phyloP scores from a whole-genome alignment of 2,797 vertebrate species.

The Trematomus bernacchii region DNA sequence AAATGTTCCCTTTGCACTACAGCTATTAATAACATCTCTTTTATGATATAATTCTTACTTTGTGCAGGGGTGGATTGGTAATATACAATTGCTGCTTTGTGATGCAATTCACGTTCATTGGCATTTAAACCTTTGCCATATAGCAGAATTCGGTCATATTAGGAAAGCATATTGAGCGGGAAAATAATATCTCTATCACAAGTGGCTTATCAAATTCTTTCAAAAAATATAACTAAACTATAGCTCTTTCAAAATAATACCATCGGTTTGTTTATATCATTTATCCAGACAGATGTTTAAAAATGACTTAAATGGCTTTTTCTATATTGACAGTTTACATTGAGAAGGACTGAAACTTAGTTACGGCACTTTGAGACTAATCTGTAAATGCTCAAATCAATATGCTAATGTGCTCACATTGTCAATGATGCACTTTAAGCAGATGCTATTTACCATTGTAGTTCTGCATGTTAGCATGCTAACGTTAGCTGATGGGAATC shows the following conservation, averaged over 20 bases:
- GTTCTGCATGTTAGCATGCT: slow-evolving; percentile 1
- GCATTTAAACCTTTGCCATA: neutral
- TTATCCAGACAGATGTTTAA: neutral
- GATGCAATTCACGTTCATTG: neutral
- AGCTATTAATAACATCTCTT: neutral
- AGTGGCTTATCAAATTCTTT: neutral
- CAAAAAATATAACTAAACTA: neutral
- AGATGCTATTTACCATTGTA: neutral
- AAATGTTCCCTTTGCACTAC: neutral
- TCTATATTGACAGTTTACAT: neutral
- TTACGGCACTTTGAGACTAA: neutral
- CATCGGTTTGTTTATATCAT: neutral
- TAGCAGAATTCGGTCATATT: neutral
- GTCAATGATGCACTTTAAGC: neutral
- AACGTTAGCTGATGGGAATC: neutral
- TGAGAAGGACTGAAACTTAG: neutral
- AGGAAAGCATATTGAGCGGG: neutral
- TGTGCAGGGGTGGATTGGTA: neutral
- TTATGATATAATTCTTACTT: neutral
- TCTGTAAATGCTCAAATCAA: neutral
- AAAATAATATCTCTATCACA: slow-evolving; percentile 1
- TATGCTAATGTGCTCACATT: neutral
- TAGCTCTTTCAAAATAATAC: neutral
- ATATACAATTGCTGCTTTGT: neutral
- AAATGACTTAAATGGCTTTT: neutral